These are phyloP conservation scores for Allobates femoralis DNA, from an alignment of 2,797 vertebrate species.

Conservation along the genomic window DNA sequence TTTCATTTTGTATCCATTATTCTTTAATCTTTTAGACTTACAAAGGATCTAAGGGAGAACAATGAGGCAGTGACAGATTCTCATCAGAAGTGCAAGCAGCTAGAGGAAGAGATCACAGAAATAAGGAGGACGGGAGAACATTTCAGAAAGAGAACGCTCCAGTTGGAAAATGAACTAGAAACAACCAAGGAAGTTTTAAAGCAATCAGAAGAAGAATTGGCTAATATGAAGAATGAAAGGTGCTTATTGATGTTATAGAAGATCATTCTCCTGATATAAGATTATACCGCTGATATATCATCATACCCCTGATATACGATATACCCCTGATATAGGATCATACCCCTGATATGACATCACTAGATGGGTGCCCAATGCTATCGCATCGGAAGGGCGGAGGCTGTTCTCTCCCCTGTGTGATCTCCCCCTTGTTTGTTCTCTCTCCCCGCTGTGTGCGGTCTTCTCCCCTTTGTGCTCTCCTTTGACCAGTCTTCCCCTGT, in stretches of 20 bases:
- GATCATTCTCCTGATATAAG: not conserved
- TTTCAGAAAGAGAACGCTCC: slow-evolving; percentile 72
- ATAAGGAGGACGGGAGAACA: slow-evolving; percentile 81
- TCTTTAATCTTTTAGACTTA: slow-evolving; percentile 74
- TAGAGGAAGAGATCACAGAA: slow-evolving; percentile 81
- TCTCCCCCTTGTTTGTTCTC: no score
- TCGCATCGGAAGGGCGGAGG: no score
- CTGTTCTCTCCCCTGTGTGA: no score
- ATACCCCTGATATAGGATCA: no score
- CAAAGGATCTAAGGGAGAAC: slow-evolving; percentile 82
- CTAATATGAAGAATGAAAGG: slow-evolving; percentile 82
- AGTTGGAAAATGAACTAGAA: slow-evolving; percentile 78
- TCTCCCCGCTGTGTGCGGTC: no score
- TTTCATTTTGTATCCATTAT: not conserved
- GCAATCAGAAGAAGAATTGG: slow-evolving; percentile 76
- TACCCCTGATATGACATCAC: no score
- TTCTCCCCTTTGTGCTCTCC: no score
- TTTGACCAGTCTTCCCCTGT: no score
- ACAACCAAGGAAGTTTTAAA: slow-evolving; percentile 74
- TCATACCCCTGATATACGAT: no score
- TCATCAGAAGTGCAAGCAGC: slow-evolving; percentile 78
- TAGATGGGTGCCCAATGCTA: no score
- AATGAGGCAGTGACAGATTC: slow-evolving; percentile 80
- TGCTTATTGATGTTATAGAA: slow-evolving; percentile 59
- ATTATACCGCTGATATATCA: no score